A percentile compares a stretch with the other conserved stretches of the same genome.
phyloP scores from a whole-genome alignment of 2,113 vertebrate genomes.

The Eptesicus fuscus region DNA sequence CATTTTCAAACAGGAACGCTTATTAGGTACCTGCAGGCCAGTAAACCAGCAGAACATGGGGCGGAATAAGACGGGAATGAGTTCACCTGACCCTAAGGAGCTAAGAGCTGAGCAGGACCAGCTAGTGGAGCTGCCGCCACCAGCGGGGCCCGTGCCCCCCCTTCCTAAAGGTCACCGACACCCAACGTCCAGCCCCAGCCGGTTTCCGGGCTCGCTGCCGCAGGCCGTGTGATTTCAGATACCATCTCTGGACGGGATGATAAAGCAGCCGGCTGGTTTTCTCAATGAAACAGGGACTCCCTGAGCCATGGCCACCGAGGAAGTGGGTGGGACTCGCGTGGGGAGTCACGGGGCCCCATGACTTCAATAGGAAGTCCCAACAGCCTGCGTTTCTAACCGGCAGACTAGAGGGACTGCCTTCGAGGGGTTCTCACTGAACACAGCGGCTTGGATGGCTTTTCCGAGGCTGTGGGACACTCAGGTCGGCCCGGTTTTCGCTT shows the following conservation, averaged over 20 bases:
- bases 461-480: neutral
- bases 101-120: neutral
- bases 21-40: neutral
- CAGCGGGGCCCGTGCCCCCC: neutral
- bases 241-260: neutral
- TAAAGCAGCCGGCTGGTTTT: neutral
- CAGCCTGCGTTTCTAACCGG: neutral
- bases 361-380: neutral
- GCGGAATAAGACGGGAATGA: fast-evolving
- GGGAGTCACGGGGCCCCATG: neutral
- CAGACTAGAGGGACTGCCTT: too few species aligned
- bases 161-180: neutral
- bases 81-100: fast-evolving
- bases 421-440: neutral
- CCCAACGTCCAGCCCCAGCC: neutral
- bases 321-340: neutral
- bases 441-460: neutral
- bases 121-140: neutral
- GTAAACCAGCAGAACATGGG: fast-evolving
- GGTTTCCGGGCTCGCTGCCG: neutral
- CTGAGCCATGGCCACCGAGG: fast-evolving
- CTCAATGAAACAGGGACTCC: neutral
- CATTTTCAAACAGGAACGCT: neutral
- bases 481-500: neutral
- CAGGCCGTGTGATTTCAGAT: neutral